Evolutionary conservation across 2,113 vertebrate species (phyloP).

Genomic region (Xyrauchen texanus): DNA sequence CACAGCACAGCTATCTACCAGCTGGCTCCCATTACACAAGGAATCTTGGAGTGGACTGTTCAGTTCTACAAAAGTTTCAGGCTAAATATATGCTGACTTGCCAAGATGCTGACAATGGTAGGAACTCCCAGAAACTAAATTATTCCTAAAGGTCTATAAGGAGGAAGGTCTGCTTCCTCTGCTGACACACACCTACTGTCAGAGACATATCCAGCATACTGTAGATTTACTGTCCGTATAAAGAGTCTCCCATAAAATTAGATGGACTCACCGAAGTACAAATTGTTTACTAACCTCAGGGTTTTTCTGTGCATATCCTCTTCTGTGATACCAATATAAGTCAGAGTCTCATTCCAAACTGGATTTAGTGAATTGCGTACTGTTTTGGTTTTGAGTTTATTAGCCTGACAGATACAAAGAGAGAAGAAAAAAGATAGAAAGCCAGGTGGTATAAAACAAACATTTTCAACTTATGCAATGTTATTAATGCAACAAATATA

Average conservation of each 20-base stretch:
- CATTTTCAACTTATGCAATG: neutral
- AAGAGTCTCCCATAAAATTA: neutral
- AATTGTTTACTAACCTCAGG: conserved; percentile 73
- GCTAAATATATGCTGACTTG: conserved; percentile 15
- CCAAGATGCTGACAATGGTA: neutral
- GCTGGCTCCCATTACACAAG: too few species aligned
- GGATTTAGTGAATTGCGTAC: conserved; percentile 86
- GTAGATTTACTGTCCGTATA: conserved; percentile 18
- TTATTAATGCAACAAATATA: too few species aligned
- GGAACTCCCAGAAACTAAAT: neutral
- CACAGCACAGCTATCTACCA: too few species aligned
- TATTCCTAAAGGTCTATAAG: conserved; percentile 28
- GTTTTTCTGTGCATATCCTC: conserved; percentile 87
- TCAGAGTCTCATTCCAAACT: conserved; percentile 84
- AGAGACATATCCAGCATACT: conserved; percentile 12
- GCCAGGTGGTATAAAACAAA: neutral
- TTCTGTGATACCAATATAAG: conserved; percentile 81
- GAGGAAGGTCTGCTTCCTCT: conserved; percentile 2
- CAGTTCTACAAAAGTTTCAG: neutral
- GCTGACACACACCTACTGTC: neutral
- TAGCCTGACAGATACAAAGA: conserved; percentile 71
- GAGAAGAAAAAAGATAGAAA: neutral
- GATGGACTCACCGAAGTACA: conserved; percentile 16
- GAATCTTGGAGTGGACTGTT: conserved; percentile 6
- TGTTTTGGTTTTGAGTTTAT: conserved; percentile 86